Evolutionary conservation across 1,140 invertebrate genomes (phyloP), one percentile per base, ranked within the genome.

Genomic region (Phymastichus coffea): DNA sequence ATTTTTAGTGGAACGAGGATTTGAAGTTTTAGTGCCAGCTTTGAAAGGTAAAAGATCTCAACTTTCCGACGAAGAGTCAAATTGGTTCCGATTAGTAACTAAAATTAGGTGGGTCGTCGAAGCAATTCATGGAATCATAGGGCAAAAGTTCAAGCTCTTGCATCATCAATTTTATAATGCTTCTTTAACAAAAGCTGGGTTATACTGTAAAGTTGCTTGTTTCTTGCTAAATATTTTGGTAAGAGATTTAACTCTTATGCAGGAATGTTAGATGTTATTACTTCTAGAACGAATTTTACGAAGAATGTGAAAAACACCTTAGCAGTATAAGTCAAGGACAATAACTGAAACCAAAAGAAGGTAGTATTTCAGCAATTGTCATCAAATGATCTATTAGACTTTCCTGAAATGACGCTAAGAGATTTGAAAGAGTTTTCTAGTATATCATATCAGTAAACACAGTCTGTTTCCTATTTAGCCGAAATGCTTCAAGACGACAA

Each of bases 11-110:
- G n/a, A n/a, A n/a, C n/a, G n/a, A n/a, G 56, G 59, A n/a, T 46
- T 46, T 33, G 28, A 57, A 46, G 52, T 64, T 20, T 23, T 65
- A 33, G 70, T 70, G 67, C 68, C 70, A 26, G 57, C 57, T 38
- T 60, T 72, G 12, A 64, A 72, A 46, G 61, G 56, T 20, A 65
- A 68, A 60, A 23, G 61, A 37, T 47, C 17, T n/a, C 67, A 74
- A 49, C 60, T 72, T 20, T 43, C 63, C 4, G 52, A 56, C 19
- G 10, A 33, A 15, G 60, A 64, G 37, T 38, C 35, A 4, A 38
- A 38, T 38, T n/a, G 15, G 35, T 38, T n/a, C 6, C 35, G 35
- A 14, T 73, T 38, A 38, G 35, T 38, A 65, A n/a, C n/a, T n/a
- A n/a, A n/a, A 60, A 10, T 41, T 68, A 44, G 51, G 44, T 26